Conservation (phyloP, 2,113 vertebrate species). For the Myiagra hebetior region DNA sequence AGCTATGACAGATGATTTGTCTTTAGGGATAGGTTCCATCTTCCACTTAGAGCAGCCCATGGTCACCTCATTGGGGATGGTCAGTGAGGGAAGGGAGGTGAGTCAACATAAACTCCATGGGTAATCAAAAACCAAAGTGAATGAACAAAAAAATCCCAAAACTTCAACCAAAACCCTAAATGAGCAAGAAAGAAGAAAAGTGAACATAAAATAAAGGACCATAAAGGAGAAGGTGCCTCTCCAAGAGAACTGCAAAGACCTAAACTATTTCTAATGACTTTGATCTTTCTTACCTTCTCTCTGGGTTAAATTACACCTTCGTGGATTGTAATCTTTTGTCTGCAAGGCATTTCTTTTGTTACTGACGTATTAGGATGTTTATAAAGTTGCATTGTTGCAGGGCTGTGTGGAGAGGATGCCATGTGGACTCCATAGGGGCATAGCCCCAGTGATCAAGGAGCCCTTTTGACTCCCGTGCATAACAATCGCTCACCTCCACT, state of each 20-base stretch:
- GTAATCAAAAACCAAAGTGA: background rate
- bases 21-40: background rate
- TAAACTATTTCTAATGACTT: background rate
- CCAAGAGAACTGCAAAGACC: background rate
- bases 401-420: background rate
- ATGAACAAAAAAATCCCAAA: background rate
- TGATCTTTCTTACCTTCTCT: background rate
- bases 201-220: background rate
- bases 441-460: background rate
- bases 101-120: background rate
- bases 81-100: background rate
- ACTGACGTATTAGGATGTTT: background rate
- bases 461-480: background rate
- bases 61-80: background rate
- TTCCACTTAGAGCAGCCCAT: background rate
- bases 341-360: background rate
- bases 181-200: background rate
- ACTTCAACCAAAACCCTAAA: background rate
- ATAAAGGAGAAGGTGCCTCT: background rate
- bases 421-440: rapidly evolving
- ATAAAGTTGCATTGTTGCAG: background rate
- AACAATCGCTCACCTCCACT: background rate
- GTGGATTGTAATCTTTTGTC: background rate
- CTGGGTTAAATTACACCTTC: background rate
- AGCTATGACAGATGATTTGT: background rate